Percentiles rank a stretch among this genome's conserved stretches.
phyloP scores from a whole-genome alignment of 53 echinoderm and acorn worm species.

The Temnopleurus reevesii region DNA sequence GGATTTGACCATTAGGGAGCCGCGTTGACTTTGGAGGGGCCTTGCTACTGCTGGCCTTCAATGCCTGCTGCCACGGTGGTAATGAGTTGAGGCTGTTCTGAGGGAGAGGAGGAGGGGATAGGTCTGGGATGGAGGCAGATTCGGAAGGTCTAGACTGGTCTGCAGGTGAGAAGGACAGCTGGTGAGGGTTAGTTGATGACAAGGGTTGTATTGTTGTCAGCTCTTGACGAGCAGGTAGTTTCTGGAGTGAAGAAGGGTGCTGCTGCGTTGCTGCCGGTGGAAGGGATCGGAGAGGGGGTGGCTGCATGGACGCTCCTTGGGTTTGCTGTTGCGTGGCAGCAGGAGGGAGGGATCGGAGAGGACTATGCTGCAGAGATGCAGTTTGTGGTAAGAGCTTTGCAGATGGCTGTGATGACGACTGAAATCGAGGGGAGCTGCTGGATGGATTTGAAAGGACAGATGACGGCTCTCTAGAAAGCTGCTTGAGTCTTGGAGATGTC shows the following conservation, averaged over 20 bases:
- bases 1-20: conserved; percentile 50
- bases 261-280: conserved; percentile 11
- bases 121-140: background rate
- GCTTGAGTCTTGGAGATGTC: conserved; percentile 3
- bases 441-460: background rate
- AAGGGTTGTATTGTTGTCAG: background rate
- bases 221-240: conserved; percentile 10
- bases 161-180: background rate
- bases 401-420: background rate
- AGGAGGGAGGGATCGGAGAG: background rate
- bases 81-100: conserved; percentile 13
- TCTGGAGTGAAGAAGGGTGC: background rate
- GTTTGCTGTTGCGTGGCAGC: background rate
- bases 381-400: background rate
- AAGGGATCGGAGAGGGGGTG: background rate
- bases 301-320: background rate
- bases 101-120: conserved; percentile 17
- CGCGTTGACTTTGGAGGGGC: background rate
- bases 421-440: background rate
- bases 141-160: background rate
- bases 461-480: background rate
- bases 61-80: conserved; percentile 41
- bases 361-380: background rate
- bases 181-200: background rate
- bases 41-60: background rate